Base-by-base conservation (phyloP, 2,113 vertebrate species). In the Polypterus bichir region DNA sequence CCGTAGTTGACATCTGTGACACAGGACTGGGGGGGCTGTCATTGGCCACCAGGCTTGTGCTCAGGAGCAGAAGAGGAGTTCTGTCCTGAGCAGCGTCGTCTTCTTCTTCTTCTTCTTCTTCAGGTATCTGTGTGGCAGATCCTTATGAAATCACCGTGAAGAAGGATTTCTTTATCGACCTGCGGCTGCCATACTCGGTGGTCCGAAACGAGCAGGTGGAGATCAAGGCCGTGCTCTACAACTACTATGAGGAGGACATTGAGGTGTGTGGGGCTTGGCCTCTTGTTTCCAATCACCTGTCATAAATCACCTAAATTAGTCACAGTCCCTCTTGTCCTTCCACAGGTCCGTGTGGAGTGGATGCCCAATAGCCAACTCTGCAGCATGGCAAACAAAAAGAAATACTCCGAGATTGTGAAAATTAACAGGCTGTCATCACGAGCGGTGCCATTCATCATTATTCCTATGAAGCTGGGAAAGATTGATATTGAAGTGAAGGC, bases 41-140 rank as follows among this genome's bases (percentile, higher is more conserved):
- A 27, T 27, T 27, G 27, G 27, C 27, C 27, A 27, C 27, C 27
- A 27, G 27, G 27, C 27, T 27, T 27, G 27, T 27, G 27, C 27
- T 27, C 27, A 27, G 27, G 27, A 27, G 27, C 27, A 27, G 27
- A 27, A 27, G 27, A 27, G 27, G 2, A 27, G 27, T 27, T 27
- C 27, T 27, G 27, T 27, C 27, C 27, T 27, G 27, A 27, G 27
- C 27, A 27, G 27, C 27, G 27, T 27, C 27, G 27, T 27, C 27
- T 1, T 27, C 27, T 1, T 27, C 27, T 27, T 27, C 27, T 27
- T 27, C 27, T 27, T 27, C 27, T 6, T 9, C 44, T 57, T 7
- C 44, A 88, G 86, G 86, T 51, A 82, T 88, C 66, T 88, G 86
- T 60, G 82, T 86, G 3, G 81, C 86, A 0, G 70, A 84, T 68